Evolutionary conservation across 2,888 invertebrate species (phyloP).

Genomic region (Orthonevra nobilis): DNA sequence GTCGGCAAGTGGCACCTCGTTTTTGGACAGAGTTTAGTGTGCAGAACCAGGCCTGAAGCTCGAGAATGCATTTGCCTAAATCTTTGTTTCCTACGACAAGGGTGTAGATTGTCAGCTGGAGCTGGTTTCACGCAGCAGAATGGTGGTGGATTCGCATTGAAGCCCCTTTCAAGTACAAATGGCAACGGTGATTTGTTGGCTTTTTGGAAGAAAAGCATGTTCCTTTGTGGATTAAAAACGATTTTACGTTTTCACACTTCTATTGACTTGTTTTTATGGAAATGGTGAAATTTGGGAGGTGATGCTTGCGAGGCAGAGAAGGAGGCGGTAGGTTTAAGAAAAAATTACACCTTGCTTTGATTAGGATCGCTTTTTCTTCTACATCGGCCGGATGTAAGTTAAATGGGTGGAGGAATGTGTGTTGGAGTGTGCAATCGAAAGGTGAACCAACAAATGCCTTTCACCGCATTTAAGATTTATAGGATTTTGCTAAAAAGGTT

Average conservation of each 20-base stretch:
- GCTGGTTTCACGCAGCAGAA: no score
- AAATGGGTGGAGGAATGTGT: background rate
- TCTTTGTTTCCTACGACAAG: background rate
- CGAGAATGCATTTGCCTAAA: conserved; percentile 1
- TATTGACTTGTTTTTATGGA: background rate
- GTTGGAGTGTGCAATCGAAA: conserved; percentile 16
- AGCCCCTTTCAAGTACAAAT: conserved; percentile 52
- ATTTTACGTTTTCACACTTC: conserved; percentile 52
- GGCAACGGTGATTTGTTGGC: conserved; percentile 58
- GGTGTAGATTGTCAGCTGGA: background rate
- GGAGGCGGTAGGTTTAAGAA: background rate
- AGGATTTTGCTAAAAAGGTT: background rate
- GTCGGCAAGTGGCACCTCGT: conserved; percentile 10
- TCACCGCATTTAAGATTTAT: conserved; percentile 18
- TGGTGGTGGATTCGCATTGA: conserved; percentile 33
- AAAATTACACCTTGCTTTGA: conserved; percentile 38
- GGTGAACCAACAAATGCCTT: background rate
- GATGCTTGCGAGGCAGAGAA: background rate
- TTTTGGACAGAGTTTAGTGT: conserved; percentile 35
- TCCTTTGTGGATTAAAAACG: conserved; percentile 51
- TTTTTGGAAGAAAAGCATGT: conserved; percentile 31
- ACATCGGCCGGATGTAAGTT: background rate
- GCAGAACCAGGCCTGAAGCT: background rate
- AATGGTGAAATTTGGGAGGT: background rate
- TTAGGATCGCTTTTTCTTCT: conserved; percentile 27